Base-by-base conservation (phyloP, 2,888 invertebrate species). In the Drosophila rubida region DNA sequence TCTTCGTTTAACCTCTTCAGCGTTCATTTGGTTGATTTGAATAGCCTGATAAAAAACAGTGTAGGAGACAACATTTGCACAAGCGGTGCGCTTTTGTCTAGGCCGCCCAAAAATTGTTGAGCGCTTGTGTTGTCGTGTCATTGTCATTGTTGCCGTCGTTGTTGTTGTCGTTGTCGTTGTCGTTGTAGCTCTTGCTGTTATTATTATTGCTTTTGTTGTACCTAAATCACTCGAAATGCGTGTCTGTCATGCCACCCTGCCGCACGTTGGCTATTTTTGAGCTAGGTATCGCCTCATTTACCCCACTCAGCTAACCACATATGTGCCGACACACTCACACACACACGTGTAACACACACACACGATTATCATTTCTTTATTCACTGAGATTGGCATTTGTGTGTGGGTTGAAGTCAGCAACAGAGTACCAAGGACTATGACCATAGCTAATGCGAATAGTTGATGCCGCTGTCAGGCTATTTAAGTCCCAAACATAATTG, bases 171-270 rank as follows among this genome's bases (percentile, higher is more conserved):
- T 37, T 64, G 46, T 46, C 63, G 46, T 67, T 71, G 53, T 42
- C 63, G 46, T 49, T 41, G 9, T 69, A 66, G 41, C 66, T 79
- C 46, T 41, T 66, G 41, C 48, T 61, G 45, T 61, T 61, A 54
- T 54, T 72, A 37, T 25, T 61, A 25, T 41, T 59, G 67, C 62
- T 59, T 54, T 63, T 75, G 66, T 73, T 76, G 70, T 60, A 80
- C 85, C 83, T 69, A 81, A 81, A 83, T 85, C 85, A 85, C 75
- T 71, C 68, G 69, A 75, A 81, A 84, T 83, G 78, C 67, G 66
- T 68, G 74, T 69, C 80, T 83, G 86, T 72, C 86, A 81, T 84
- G 74, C 74, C 74, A 78, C 51, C 11, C 25, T 50, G 50, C 39
- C 51, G 62, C 59, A 68, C 59, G 61, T 37, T 70, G 58, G 44